Conservation (phyloP, 2,113 vertebrate species). For the Hemibagrus wyckioides region DNA sequence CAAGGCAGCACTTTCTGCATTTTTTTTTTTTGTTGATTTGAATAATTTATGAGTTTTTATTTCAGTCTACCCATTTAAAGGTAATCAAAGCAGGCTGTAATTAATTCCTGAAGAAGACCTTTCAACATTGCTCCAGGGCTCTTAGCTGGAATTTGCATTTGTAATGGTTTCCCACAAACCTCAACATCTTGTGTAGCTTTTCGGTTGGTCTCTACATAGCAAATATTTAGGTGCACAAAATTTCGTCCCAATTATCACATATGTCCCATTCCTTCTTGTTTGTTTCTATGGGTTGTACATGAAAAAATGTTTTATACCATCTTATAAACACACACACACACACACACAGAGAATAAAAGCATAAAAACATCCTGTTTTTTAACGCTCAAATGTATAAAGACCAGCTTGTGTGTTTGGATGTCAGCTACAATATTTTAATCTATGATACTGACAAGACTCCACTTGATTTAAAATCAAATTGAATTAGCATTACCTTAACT, state of each 20-base stretch:
- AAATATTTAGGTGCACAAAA: conserved; percentile 17
- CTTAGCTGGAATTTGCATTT: conserved; percentile 64
- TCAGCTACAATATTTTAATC: conserved; percentile 23
- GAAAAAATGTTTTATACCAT: background rate
- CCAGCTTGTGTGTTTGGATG: background rate
- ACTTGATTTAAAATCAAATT: conserved; percentile 49
- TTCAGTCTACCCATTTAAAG: conserved; percentile 55
- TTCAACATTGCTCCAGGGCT: conserved; percentile 52
- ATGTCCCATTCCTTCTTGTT: background rate
- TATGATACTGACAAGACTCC: conserved; percentile 26
- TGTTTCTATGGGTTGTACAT: background rate
- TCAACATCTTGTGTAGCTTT: conserved; percentile 25
- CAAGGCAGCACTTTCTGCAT: conserved; percentile 31
- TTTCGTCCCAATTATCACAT: conserved; percentile 15
- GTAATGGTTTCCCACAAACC: conserved; percentile 56
- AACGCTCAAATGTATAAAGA: background rate
- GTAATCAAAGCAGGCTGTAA: conserved; percentile 55
- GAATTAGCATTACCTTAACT: conserved; percentile 52
- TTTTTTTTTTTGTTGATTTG: conserved; percentile 62
- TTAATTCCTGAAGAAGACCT: conserved; percentile 55
- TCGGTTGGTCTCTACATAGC: conserved; percentile 25
- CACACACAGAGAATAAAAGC: background rate
- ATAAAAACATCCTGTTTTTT: background rate
- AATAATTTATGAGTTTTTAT: conserved; percentile 61
- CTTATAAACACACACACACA: background rate